Base-by-base conservation (phyloP, 2,888 invertebrate genomes). In the Blera fallax region DNA sequence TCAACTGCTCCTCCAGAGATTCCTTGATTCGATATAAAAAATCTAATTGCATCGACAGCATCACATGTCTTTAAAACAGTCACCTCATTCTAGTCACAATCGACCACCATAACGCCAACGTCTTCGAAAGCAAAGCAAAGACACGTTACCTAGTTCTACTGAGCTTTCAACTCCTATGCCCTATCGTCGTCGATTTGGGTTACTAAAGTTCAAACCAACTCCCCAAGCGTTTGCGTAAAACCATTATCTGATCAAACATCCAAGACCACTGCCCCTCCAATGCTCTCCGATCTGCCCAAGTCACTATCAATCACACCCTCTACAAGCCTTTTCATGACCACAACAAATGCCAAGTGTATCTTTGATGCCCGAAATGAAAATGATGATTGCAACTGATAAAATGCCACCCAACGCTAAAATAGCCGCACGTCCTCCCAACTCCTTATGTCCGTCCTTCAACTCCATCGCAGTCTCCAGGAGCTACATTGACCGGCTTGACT, bases 251-350 rank as follows among this genome's bases (percentile, higher is more conserved):
- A 88, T 3, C 32, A 87, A 43, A 87, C 87, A 16, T 43, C 67
- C 3, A 77, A 77, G 14, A 24, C 78, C 7, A 5, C 85, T 11
- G 21, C 50, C 2, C 52, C 83, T 8, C 67, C 87, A 5, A 74
- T 56, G 24, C 83, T 88, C 18, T 88, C 89, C 7, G 89, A 88
- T 37, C 64, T 89, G 43, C 89, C 89, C 7, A 89, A 89, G 83
- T 89, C 89, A 10, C 77, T 89, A 4, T 88, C 89, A 0, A 89
- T 89, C n/a, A 89, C 88, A 8, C 89, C 89, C 29, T 80, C 89
- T 5, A 81, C 88, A n/a, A 73, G 77, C 48, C n/a, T 58, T 11
- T 65, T 62, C 72, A 4, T 64, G 77, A 6, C 58, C 79, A 32
- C 50, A 79, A 29, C 82, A 87, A 6, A 10, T 78, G 11, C 50